A percentile compares a stretch with the other conserved stretches of the same genome.
phyloP scores from a whole-genome alignment of 2,888 invertebrate species.

The Bombylius major region DNA sequence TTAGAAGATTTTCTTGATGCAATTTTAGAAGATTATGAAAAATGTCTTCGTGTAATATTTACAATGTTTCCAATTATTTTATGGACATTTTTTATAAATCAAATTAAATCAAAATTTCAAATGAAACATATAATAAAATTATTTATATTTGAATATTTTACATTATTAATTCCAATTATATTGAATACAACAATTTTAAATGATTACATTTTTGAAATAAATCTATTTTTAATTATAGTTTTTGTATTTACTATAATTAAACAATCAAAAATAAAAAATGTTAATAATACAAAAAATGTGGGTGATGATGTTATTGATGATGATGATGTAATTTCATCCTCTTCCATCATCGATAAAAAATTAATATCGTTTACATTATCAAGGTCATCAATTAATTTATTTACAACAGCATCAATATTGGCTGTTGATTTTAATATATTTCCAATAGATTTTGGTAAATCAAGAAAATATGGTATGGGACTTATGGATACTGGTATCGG shows the following conservation, averaged over 20 bases:
- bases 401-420: constrained; percentile 71
- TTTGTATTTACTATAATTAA: neutral
- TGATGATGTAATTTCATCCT: too few species aligned
- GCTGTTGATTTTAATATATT: constrained; percentile 89
- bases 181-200: neutral
- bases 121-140: neutral
- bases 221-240: neutral
- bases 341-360: neutral
- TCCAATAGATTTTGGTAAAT: constrained; percentile 77
- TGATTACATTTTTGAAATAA: neutral
- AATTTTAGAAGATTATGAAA: neutral
- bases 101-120: neutral
- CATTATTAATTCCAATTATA: neutral
- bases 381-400: constrained; percentile 56
- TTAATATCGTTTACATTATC: constrained; percentile 44
- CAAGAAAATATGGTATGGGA: constrained; percentile 70
- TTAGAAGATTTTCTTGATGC: too few species aligned
- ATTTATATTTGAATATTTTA: neutral
- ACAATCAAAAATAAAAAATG: neutral
- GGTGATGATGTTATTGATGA: too few species aligned
- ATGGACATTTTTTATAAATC: neutral
- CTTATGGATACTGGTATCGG: constrained; percentile 96
- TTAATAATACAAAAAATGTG: neutral
- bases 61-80: neutral
- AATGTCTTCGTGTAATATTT: neutral